Evolutionary conservation across 2,797 vertebrate genomes (phyloP).

Genomic region (Lepidocolaptes lacrymiger): DNA sequence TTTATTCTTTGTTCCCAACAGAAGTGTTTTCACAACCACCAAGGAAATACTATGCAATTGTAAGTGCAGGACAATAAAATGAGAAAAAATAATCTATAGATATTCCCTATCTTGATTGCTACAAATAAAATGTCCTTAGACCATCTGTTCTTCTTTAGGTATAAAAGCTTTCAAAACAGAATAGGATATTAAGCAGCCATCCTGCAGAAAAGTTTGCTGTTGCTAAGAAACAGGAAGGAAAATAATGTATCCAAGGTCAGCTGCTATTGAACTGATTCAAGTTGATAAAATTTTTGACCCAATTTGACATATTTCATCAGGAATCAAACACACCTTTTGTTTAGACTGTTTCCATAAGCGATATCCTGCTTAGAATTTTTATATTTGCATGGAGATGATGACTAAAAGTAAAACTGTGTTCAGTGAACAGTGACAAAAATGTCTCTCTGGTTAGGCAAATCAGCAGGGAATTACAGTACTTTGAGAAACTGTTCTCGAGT

Average conservation of each 20-base stretch:
- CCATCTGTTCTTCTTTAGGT: slow-evolving; percentile 55
- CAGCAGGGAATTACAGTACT: background rate
- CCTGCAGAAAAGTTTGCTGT: slow-evolving; percentile 41
- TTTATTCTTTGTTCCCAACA: background rate
- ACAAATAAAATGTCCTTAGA: slow-evolving; percentile 41
- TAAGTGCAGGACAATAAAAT: background rate
- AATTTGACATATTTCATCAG: background rate
- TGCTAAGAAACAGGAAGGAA: slow-evolving; percentile 60
- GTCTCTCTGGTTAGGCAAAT: background rate
- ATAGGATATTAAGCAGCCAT: slow-evolving; percentile 42
- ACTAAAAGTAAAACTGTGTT: background rate
- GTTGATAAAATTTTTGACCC: slow-evolving; percentile 10
- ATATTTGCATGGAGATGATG: background rate
- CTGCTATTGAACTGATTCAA: slow-evolving; percentile 6
- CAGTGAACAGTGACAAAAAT: background rate
- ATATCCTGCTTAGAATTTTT: background rate
- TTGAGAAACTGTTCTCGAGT: background rate
- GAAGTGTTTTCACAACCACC: background rate
- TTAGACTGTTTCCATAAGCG: background rate
- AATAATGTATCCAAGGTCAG: slow-evolving; percentile 42
- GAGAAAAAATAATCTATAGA: background rate
- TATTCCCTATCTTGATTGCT: background rate
- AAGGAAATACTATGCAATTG: background rate
- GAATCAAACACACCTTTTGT: background rate
- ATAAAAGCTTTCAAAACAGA: slow-evolving; percentile 35